These are phyloP conservation scores for Acrocyrtus sp. DNA, from an alignment of 2,888 invertebrate genomes.

Conservation along the genomic window DNA sequence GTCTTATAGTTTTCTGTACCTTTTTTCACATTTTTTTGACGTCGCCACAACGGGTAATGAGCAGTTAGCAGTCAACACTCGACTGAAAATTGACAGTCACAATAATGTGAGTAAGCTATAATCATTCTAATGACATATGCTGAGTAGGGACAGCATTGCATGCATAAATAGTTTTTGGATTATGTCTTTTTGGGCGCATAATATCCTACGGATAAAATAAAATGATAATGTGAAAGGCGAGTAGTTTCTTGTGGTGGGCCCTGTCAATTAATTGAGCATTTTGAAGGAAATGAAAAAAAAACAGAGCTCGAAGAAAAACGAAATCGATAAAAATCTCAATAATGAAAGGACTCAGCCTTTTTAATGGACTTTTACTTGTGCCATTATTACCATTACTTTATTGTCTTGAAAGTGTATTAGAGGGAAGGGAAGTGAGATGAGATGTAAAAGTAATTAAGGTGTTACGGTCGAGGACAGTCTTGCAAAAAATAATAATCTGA, in stretches of 20 bases:
- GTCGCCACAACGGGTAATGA: neutral
- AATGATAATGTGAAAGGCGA: slow-evolving; percentile 26
- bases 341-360: too few relatives aligned
- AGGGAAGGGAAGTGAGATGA: neutral
- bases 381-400: too few relatives aligned
- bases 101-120: slow-evolving; percentile 1
- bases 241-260: slow-evolving; percentile 14
- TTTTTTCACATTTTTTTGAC: neutral
- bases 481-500: too few relatives aligned
- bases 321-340: too few relatives aligned
- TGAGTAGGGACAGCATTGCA: too few relatives aligned
- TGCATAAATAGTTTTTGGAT: too few relatives aligned
- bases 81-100: too few relatives aligned
- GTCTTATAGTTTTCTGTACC: too few relatives aligned
- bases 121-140: neutral
- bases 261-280: neutral
- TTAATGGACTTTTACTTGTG: neutral
- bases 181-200: neutral
- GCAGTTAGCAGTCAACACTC: neutral
- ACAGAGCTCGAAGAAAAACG: too few relatives aligned
- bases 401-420: neutral
- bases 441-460: too few relatives aligned
- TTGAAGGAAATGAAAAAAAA: neutral
- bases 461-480: too few relatives aligned
- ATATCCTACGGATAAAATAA: neutral